Conservation (phyloP, 2,113 vertebrate genomes). For the Platichthys flesus region DNA sequence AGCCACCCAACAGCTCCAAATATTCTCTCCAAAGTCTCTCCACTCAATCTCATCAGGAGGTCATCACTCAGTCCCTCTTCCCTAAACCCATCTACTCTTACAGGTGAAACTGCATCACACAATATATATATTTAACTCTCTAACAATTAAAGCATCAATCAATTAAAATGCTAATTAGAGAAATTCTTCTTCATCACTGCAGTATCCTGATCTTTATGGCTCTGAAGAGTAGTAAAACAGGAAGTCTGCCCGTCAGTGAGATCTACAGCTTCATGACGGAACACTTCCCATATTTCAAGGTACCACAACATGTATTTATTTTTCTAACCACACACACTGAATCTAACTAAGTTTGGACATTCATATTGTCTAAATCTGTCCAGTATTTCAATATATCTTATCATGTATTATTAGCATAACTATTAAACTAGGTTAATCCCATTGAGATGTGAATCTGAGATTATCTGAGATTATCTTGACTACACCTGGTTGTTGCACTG, state of each 20-base stretch:
- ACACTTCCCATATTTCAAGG: slow-evolving; percentile 99
- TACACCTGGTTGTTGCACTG: too few species aligned
- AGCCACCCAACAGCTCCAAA: slow-evolving; percentile 81
- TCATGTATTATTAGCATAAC: too few species aligned
- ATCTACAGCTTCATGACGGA: slow-evolving; percentile 99
- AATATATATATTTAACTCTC: too few species aligned
- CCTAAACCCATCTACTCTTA: slow-evolving; percentile 99
- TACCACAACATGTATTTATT: slow-evolving; percentile 61
- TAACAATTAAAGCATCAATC: too few species aligned
- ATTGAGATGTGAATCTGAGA: too few species aligned
- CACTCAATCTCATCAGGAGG: slow-evolving; percentile 81
- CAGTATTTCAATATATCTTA: too few species aligned
- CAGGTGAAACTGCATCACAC: slow-evolving; percentile 82
- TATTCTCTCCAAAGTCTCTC: slow-evolving; percentile 87
- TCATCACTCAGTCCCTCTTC: slow-evolving; percentile 84
- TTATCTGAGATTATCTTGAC: too few species aligned
- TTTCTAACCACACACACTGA: not conserved
- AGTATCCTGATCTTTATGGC: slow-evolving; percentile 99
- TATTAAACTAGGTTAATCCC: too few species aligned
- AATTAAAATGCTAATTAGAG: too few species aligned
- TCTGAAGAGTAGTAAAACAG: slow-evolving; percentile 95
- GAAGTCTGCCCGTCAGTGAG: slow-evolving; percentile 97
- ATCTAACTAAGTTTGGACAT: not conserved
- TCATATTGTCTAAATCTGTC: too few species aligned
- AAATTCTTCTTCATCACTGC: slow-evolving; percentile 45